Conservation (phyloP, 2,797 vertebrate genomes). For the Gorsachius magnificus region DNA sequence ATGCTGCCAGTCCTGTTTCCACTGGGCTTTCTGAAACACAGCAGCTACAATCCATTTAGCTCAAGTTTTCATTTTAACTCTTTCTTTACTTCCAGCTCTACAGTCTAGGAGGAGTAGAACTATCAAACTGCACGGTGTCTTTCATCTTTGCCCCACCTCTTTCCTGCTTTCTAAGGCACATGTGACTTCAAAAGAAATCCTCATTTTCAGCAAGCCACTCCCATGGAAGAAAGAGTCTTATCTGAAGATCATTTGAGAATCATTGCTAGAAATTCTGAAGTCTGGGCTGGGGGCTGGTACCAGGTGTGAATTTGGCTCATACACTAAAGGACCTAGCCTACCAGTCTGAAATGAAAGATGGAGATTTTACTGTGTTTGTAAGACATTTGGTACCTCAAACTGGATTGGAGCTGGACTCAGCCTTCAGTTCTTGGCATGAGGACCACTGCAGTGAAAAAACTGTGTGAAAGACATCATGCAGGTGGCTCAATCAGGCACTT, state of each 20-base stretch:
- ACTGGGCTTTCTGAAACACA: neutral
- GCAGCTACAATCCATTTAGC: neutral
- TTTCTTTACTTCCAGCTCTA: neutral
- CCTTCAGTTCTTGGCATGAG: neutral
- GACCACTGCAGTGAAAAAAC: neutral
- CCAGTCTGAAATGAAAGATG: neutral
- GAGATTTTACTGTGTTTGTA: neutral
- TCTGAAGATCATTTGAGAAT: neutral
- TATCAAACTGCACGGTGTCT: neutral
- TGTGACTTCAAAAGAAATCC: neutral
- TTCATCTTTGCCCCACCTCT: neutral
- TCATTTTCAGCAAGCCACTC: neutral
- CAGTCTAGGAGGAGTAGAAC: neutral
- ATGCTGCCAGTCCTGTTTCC: neutral
- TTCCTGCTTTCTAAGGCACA: neutral
- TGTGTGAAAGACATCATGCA: neutral
- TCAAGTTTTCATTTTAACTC: neutral
- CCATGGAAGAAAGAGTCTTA: neutral
- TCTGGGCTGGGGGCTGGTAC: neutral
- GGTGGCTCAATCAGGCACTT: neutral
- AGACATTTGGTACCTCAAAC: neutral
- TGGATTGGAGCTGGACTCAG: neutral
- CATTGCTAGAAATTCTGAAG: neutral
- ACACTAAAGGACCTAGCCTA: neutral
- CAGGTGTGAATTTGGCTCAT: neutral